A percentile compares a stretch with the other conserved stretches of the same genome.
Conservation (phyloP, 1,140 invertebrate species). For the Orussus abietinus region DNA sequence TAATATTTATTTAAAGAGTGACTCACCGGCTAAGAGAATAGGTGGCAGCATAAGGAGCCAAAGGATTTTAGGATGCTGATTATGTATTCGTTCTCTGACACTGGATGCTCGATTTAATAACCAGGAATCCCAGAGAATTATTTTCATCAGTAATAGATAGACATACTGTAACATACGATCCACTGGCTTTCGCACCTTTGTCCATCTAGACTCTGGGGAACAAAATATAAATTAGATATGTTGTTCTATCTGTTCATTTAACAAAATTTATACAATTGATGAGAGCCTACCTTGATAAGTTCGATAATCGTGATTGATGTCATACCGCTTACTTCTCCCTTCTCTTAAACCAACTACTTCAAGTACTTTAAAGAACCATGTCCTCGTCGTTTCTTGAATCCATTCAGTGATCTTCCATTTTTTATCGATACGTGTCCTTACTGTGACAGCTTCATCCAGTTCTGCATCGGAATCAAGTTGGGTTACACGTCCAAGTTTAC, state of each 20-base stretch:
- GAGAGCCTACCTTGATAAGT: conserved; percentile 29
- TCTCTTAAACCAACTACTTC: conserved; percentile 29
- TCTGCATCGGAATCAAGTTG: conserved; percentile 39
- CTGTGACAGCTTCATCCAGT: conserved; percentile 26
- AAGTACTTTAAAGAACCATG: conserved; percentile 23
- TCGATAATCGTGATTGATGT: conserved; percentile 28
- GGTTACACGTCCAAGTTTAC: conserved; percentile 14
- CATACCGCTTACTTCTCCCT: conserved; percentile 17
- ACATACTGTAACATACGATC: conserved; percentile 29
- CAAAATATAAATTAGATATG: conserved; percentile 2
- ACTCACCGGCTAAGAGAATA: conserved; percentile 40
- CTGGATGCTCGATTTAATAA: conserved; percentile 34
- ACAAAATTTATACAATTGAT: conserved; percentile 4
- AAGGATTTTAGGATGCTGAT: conserved; percentile 29
- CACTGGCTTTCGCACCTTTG: conserved; percentile 21
- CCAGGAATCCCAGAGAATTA: conserved; percentile 44
- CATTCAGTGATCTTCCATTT: conserved; percentile 21
- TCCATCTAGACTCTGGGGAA: conserved; percentile 37
- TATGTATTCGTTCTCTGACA: conserved; percentile 25
- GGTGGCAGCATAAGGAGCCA: conserved; percentile 39
- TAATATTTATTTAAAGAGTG: no score
- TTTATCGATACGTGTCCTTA: conserved; percentile 13
- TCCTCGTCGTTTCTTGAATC: conserved; percentile 19
- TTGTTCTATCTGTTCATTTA: background rate
- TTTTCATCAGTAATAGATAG: conserved; percentile 37